Percentiles rank a stretch among this genome's conserved stretches.
Conservation (phyloP, 1,140 invertebrate species). For the Zaprionus ornatus region DNA sequence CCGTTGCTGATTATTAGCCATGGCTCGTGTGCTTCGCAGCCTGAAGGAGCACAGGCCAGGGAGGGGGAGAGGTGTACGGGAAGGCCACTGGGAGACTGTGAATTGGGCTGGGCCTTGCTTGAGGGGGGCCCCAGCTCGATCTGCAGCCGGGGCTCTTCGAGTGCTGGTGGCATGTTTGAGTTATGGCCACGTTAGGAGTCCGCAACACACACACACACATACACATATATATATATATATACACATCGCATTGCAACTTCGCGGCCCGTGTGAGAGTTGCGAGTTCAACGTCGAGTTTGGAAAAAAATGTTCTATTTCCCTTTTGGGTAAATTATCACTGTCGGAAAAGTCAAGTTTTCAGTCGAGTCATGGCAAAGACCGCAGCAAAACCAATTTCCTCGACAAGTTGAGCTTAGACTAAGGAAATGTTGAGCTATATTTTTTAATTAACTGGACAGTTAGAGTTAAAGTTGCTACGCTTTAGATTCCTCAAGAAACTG, state of each 20-base stretch:
- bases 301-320: conserved; percentile 17
- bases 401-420: neutral
- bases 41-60: neutral
- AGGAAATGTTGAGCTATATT: neutral
- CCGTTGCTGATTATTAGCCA: conserved; percentile 53
- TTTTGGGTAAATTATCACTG: conserved; percentile 23
- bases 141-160: neutral
- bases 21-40: conserved; percentile 36
- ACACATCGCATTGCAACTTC: neutral
- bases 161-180: conserved; percentile 74
- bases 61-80: neutral
- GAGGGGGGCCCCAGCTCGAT: conserved; percentile 10
- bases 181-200: conserved; percentile 66
- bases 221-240: too few relatives aligned
- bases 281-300: conserved; percentile 4
- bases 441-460: neutral
- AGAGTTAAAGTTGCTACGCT: neutral
- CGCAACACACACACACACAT: conserved; percentile 38
- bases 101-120: conserved; percentile 10
- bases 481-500: neutral
- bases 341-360: neutral
- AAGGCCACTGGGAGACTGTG: conserved; percentile 3
- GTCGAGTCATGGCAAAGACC: neutral
- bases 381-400: conserved; percentile 7
- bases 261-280: conserved; percentile 1